Percentiles rank a stretch among this genome's conserved stretches.
Evolutionary conservation across 2,113 vertebrate genomes (phyloP).

Genomic region (Platanista minor): DNA sequence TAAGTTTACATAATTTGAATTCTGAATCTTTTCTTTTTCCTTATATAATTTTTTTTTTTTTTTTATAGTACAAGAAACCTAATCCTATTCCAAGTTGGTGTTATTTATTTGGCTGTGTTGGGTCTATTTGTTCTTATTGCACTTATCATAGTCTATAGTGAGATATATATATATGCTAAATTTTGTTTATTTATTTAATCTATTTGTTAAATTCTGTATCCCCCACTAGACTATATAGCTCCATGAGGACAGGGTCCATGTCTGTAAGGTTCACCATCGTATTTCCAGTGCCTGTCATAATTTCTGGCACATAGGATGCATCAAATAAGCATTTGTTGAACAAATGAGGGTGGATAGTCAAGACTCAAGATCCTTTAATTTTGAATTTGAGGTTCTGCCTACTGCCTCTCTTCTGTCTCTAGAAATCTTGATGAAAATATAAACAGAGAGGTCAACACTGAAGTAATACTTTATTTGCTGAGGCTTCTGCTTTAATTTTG

Average conservation of each 20-base stretch:
- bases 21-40: neutral
- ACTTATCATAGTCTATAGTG: neutral
- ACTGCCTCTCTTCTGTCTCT: neutral
- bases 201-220: conserved; percentile 11
- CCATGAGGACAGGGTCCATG: neutral
- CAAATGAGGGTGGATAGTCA: neutral
- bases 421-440: neutral
- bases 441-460: neutral
- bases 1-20: conserved; percentile 76
- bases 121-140: neutral
- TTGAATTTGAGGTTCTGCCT: neutral
- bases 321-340: neutral
- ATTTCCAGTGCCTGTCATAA: neutral
- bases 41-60: neutral
- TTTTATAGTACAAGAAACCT: neutral
- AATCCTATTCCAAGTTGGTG: neutral
- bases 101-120: neutral
- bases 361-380: neutral
- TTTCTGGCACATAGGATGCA: neutral
- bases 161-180: neutral
- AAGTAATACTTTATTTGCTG: neutral
- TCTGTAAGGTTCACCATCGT: neutral
- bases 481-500: neutral
- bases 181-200: neutral
- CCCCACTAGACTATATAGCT: neutral